These are phyloP conservation scores for Scarus forsteni DNA, from an alignment of 2,797 vertebrate species.

Conservation along the genomic window DNA sequence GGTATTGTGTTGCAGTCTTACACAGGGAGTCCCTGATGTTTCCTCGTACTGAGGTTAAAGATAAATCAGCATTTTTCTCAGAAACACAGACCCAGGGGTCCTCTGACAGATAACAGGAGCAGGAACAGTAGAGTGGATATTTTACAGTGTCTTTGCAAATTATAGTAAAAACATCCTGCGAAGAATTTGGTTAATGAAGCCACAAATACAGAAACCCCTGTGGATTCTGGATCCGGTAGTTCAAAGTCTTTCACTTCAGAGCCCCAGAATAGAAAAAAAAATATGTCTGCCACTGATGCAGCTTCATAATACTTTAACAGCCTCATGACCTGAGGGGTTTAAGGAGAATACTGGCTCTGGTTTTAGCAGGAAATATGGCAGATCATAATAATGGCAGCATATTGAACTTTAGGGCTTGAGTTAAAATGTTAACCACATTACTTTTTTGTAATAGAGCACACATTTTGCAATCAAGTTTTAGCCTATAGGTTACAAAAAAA, in stretches of 20 bases:
- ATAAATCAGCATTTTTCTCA: slow-evolving; percentile 15
- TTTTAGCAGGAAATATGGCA: background rate
- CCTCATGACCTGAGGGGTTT: background rate
- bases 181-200: background rate
- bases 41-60: slow-evolving; percentile 11
- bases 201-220: background rate
- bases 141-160: background rate
- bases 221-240: background rate
- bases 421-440: background rate
- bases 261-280: background rate
- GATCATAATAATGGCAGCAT: no score
- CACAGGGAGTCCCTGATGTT: slow-evolving; percentile 3
- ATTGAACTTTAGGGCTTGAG: background rate
- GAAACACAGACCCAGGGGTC: slow-evolving; percentile 2
- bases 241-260: background rate
- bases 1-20: background rate
- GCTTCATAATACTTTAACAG: background rate
- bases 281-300: slow-evolving; percentile 7
- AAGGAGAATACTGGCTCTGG: background rate
- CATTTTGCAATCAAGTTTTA: no score
- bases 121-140: background rate
- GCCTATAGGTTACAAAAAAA: no score
- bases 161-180: background rate
- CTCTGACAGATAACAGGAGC: slow-evolving; percentile 1
- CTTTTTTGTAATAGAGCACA: no score